Base-by-base conservation (phyloP, 2,888 invertebrate genomes). In the Standfussiana lucernea region DNA sequence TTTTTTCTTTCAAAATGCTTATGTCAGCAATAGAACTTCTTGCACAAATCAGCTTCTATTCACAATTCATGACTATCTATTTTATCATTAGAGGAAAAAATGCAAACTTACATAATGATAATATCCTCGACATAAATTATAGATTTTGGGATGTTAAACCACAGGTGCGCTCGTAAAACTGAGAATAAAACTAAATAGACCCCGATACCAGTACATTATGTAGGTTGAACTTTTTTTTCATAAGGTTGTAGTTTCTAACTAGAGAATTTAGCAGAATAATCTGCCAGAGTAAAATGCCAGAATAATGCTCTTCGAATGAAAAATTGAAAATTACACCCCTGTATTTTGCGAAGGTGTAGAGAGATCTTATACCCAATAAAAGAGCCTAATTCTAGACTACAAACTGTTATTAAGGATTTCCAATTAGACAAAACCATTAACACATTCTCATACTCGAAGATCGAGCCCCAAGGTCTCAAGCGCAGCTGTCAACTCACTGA, bases 161-260 rank as follows among this genome's bases (percentile, higher is more conserved):
- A 61, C 82, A 28, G 69, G 75, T 47, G 72, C 28, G 69, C 61
- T 82, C 79, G 68, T 86, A 84, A 86, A 84, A 66, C 35, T 45
- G 24, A 40, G 35, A 74, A 80, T 82, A 80, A 86, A 86, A 82
- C 72, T 82, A 86, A 86, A 84, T 79, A 75, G 72, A 50, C 65
- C 72, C 76, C 76, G 68, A 72, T 80, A 80, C 77, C 73, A 32
- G 18, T 59, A 59, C 18, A 28, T 32, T 82, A 73, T 37, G 68
- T 75, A 64, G 37, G 47, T 1, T 24, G 18, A 1, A 18, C 8
- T 67, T 64, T 53, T 6, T 24, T 72, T 56, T 3, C 15, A 18
- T 56, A 64, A 40, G 45, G 67, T 47, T 64, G 64, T 68, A 64
- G 42, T 72, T 65, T 56, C 15, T 42, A 47, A 59, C 1, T 15